Evolutionary conservation across 2,113 vertebrate species (phyloP), one percentile per base, ranked within the genome.

Genomic region (Dissostichus mawsoni): DNA sequence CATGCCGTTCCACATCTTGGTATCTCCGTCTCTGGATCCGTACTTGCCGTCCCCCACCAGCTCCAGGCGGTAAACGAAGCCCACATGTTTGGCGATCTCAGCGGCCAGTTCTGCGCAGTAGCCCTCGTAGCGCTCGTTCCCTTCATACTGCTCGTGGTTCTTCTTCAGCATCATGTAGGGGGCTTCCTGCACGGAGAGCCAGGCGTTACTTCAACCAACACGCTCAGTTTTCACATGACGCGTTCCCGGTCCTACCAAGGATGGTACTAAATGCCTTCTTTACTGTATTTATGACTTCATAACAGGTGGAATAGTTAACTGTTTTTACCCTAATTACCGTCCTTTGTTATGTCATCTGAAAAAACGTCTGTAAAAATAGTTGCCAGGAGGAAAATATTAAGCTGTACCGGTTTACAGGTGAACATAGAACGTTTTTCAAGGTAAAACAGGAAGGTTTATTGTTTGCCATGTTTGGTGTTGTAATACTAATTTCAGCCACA

Each of bases 151-250:
- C 78, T 98, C 97, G 52, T 97, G 97, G 0, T 98, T 99, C 92
- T 98, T 99, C 95, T 99, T 99, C 88, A 98, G 96, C 98, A 99
- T 99, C 93, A 99, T 98, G 0, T 99, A 99, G 0, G 98, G 98
- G 56, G 98, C 95, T 93, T 99, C 98, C 98, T 99, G 93, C 74
- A 23, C 52, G 62, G 70, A 36, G 16, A 65, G 36, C 36, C 29
- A 33, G 25, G 18, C 20, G 53, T 56, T 12, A 56, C n/a, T 48
- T 36, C 7, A 6, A 36, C 4, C 36, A 6, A 36, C 36, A 25
- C 25, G 25, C 25, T 2, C 25, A 36, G 36, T 2, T 36, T 36
- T 36, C 36, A 36, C 36, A 7, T 36, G 5, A 16, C 48, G 48
- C 16, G 48, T 50, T 53, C 51, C 51, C 11, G 5, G 16, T 94